Base-by-base conservation (phyloP, 2,113 vertebrate species). In the Naja naja region DNA sequence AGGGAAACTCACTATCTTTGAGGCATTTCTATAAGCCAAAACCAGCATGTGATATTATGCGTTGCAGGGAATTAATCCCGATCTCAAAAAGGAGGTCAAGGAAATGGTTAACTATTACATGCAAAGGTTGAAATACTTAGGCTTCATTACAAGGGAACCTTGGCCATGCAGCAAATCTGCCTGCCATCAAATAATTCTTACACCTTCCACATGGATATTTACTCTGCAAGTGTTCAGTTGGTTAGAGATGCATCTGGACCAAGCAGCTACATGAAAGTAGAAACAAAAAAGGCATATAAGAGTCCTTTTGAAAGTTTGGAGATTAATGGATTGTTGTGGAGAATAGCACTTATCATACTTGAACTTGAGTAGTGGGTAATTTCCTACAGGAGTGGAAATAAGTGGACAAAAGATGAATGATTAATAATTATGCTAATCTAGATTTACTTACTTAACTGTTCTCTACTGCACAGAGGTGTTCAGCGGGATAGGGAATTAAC, bases 391-490 rank as follows among this genome's bases (percentile, higher is more conserved):
- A 87, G 92, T 96, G 90, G 89, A 96, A 95, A 91, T 0, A 3
- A 96, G 95, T 96, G 95, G 95, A 95, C 95, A 96, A 94, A 96
- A 92, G 55, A 96, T 39, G 94, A 90, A 7, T 85, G 91, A 96
- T 96, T 96, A 96, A 95, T 96, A 96, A 96, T 96, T 96, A 95
- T 92, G 91, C 92, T 96, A 94, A 96, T 96, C 95, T 96, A 92
- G 91, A 95, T 95, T 94, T 93, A 53, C 92, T 94, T 92, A 74
- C 90, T 87, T 47, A 90, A 94, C 86, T 90, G 47, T 25, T 87
- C 74, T 56, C 53, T 92, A 64, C 85, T 2, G 0, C 20, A 10
- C 89, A 49, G 92, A 94, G 92, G 88, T 93, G 94, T 95, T 94
- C 81, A 94, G 90, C 34, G 0, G 1, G 94, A 88, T 23, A 89